Base-by-base conservation (phyloP, 2,113 vertebrate species). In the Brachyistius frenatus region DNA sequence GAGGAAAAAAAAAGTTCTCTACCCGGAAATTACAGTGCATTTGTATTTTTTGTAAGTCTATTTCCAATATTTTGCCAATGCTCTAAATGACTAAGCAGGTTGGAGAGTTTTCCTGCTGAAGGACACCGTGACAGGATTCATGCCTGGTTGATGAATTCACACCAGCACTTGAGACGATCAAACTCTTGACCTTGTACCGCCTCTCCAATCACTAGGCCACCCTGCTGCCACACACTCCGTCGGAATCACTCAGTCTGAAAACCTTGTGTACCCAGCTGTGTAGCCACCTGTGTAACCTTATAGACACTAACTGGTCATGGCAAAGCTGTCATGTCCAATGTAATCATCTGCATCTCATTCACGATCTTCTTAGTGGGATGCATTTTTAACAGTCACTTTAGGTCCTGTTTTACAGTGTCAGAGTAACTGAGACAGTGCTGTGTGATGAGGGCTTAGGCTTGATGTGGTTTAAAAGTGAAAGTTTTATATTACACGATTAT, bases 131-230 rank as follows among this genome's bases (percentile, higher is more conserved):
- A 61, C 78, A 81, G 65, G 68, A 81, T 63, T 32, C 65, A 62
- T 50, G 37, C 36, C 71, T 69, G 63, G 6, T 68, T 88, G 83
- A 92, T 86, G 61, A 85, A 88, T 80, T 81, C 83, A 74, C 57
- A 84, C 54, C 61, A 62, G 79, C 61, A 67, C 50, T 75, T 80
- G 74, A 66, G 65, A 81, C 76, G 86, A 80, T 90, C 76, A 86
- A 80, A 85, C 84, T 69, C 68, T 89, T 85, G 77, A 91, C 88
- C 85, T 90, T 89, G 88, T 46, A 31, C 67, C 5, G 32, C 73
- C 44, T 74, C 67, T 81, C 57, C 72, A 82, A 87, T 90, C 80
- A 80, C 67, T 7, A 46, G 44, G 66, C 80, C 72, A 60, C 79
- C 83, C 72, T 47, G 73, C 83, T 73, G 83, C 78, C 81, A 52